Evolutionary conservation across 2,888 invertebrate species (phyloP).

Genomic region (Alloplasta piceator): DNA sequence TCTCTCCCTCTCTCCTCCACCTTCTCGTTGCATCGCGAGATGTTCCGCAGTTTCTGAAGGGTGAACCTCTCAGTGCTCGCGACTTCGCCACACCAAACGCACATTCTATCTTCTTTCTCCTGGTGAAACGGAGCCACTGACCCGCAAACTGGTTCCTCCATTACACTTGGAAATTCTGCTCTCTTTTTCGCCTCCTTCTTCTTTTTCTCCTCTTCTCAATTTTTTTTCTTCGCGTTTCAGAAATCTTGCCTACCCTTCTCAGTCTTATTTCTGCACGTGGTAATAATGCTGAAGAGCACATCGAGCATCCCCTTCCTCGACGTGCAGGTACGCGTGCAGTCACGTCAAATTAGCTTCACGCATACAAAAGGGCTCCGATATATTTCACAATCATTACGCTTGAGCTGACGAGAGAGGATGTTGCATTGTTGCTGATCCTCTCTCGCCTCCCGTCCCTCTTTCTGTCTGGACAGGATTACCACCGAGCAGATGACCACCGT

Average conservation of each 20-base stretch:
- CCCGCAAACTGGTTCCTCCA: slow-evolving; percentile 81
- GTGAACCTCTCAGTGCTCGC: slow-evolving; percentile 32
- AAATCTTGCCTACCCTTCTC: slow-evolving; percentile 13
- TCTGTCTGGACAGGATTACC: no score
- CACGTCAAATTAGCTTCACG: no score
- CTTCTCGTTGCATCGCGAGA: slow-evolving; percentile 1
- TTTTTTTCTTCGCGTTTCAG: not conserved
- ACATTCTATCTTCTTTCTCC: slow-evolving; percentile 59
- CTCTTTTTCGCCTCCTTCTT: slow-evolving; percentile 28
- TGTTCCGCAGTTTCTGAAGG: slow-evolving; percentile 28
- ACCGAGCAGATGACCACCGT: no score
- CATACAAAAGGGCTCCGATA: no score
- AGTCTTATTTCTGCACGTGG: slow-evolving; percentile 4
- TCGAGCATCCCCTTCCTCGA: not conserved
- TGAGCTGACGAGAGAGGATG: no score
- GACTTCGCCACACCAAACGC: slow-evolving; percentile 3
- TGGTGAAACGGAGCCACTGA: slow-evolving; percentile 79
- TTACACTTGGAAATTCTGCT: slow-evolving; percentile 70
- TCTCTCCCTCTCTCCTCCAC: slow-evolving; percentile 17
- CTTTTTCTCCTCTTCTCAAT: slow-evolving; percentile 20
- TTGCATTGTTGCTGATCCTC: no score
- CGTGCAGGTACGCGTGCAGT: not conserved
- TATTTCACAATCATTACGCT: no score
- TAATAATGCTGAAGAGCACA: no score
- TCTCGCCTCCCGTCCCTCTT: no score